Evolutionary conservation across 2,113 vertebrate genomes (phyloP), one percentile per base, ranked within the genome.

Genomic region (Notothenia rossii): DNA sequence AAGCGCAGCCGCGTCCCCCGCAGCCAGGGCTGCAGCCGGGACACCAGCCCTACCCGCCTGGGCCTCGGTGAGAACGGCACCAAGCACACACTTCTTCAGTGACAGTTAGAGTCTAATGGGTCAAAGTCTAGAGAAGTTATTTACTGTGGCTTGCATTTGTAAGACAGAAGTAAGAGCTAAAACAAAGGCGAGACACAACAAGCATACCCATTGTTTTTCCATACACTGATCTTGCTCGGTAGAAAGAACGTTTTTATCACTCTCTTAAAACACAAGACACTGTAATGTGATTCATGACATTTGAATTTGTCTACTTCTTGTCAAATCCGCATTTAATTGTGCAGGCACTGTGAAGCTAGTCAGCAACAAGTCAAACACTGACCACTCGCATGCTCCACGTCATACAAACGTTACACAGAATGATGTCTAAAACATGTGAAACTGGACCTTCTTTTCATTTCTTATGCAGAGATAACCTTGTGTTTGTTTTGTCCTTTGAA

Each of bases 1-100:
- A 98, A 97, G 75, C 96, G 97, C 86, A 96, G 95, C 94, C 96
- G 97, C 91, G 95, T 99, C 87, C 98, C 98, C 15, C 96, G 97
- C 84, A 99, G 98, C 91, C 98, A 99, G 89, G 98, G 98, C 48
- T 99, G 98, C 94, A 99, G 98, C 86, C 94, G 98, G 10, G 98
- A 99, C 93, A 98, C 97, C 14, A 99, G 98, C 90, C 98, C 98
- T 81, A 99, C 92, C 94, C 93, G 98, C 59, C 89, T 98, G 91
- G 98, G 97, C 89, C 86, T 98, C 86, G 98, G 98, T 99, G 97
- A 96, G 97, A 6, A 17, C 81, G 5, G 17, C 3, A 18, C 17
- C 40, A 70, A 66, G 51, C 67, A 18, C 50, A 54, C 10, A 12
- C 17, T 5, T 53, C 58, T 50, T 33, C 51, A 46, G 33, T 29